Evolutionary conservation across 2,888 invertebrate genomes (phyloP).

Genomic region (Hypercompe scribonia): DNA sequence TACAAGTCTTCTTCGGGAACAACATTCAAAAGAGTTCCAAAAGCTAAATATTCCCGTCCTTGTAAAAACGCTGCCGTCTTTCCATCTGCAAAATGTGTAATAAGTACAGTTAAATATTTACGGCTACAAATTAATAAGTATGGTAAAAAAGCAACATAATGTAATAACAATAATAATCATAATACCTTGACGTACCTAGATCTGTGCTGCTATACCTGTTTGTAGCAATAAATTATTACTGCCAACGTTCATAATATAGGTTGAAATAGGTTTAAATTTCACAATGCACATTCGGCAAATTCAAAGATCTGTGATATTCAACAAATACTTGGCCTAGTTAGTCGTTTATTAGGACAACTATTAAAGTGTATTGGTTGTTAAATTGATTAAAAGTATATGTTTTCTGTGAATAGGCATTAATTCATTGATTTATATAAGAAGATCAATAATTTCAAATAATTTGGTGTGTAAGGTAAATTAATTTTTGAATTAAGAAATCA

Average conservation of each 20-base stretch:
- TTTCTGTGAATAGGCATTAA: neutral
- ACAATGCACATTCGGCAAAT: neutral
- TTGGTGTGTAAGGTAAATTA: too few relatives aligned
- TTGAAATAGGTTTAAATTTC: neutral
- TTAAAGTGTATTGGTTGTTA: too few relatives aligned
- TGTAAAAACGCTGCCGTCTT: slow-evolving; percentile 79
- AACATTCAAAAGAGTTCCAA: slow-evolving; percentile 70
- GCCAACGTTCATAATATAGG: neutral
- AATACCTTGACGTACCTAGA: neutral
- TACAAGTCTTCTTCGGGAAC: slow-evolving; percentile 82
- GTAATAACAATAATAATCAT: too few relatives aligned
- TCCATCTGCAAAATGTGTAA: slow-evolving; percentile 66
- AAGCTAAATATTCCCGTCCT: slow-evolving; percentile 75
- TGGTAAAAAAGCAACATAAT: too few relatives aligned
- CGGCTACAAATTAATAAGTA: too few relatives aligned
- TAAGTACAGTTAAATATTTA: neutral
- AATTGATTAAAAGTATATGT: neutral
- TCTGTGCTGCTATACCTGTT: neutral
- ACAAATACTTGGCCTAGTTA: too few relatives aligned
- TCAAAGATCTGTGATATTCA: neutral
- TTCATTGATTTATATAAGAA: too few relatives aligned
- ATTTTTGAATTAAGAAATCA: too few relatives aligned
- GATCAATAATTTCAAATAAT: neutral
- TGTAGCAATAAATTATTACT: neutral
- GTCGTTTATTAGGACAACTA: too few relatives aligned